Percentiles rank a stretch among this genome's conserved stretches.
phyloP scores from a whole-genome alignment of 2,113 vertebrate genomes.

The Pipra filicauda region DNA sequence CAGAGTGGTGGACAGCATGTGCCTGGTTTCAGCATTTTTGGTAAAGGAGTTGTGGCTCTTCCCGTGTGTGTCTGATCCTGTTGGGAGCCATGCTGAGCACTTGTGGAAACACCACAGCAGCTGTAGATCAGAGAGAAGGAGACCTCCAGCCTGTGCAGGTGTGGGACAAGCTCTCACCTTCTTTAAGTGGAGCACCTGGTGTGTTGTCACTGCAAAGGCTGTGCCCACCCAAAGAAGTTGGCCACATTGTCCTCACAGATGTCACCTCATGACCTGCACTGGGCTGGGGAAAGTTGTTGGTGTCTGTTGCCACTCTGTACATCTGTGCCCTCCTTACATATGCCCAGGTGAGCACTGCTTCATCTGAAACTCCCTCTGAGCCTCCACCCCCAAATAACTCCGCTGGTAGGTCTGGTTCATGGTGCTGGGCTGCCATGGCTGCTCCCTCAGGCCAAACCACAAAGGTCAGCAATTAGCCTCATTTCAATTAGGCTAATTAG shows the following conservation, averaged over 20 bases:
- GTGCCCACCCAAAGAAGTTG: not conserved
- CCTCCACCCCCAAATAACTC: not conserved
- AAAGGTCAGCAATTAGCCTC: not conserved
- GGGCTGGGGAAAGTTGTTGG: not conserved
- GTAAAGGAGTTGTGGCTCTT: not conserved
- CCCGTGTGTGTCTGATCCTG: rapidly evolving
- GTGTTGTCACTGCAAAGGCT: not conserved
- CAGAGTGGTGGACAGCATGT: not conserved
- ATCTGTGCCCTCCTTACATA: rapidly evolving
- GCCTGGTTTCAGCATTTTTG: not conserved
- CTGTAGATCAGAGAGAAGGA: not conserved
- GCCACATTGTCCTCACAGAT: not conserved
- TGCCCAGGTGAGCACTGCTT: not conserved
- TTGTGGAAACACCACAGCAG: not conserved
- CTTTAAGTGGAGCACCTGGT: not conserved
- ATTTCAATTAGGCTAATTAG: not conserved
- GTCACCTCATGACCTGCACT: rapidly evolving
- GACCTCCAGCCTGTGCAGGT: not conserved
- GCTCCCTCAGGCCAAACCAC: not conserved
- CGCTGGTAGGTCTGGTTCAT: not conserved
- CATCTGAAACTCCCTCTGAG: not conserved
- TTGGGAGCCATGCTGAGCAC: not conserved
- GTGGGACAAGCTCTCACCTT: not conserved
- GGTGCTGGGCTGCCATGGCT: not conserved
- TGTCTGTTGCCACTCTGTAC: not conserved